Percentiles rank a stretch among this genome's conserved stretches.
These are phyloP conservation scores for Drusus annulatus DNA, from an alignment of 1,140 invertebrate genomes.

Conservation along the genomic window DNA sequence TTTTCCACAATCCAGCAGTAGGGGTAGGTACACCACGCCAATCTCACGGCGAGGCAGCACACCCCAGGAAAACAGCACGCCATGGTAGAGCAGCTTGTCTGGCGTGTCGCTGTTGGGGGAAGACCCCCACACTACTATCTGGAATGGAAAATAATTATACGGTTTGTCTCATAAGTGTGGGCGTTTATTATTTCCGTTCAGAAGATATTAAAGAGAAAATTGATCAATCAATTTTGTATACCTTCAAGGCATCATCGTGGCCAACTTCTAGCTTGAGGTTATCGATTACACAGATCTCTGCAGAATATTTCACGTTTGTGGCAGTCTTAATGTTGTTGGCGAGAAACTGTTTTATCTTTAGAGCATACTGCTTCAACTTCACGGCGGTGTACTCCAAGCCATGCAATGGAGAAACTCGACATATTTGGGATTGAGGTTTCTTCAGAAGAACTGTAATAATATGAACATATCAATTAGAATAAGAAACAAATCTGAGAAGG, in stretches of 20 bases:
- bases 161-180: too few relatives aligned
- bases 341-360: slow-evolving; percentile 65
- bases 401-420: slow-evolving; percentile 65
- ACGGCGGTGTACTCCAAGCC: slow-evolving; percentile 64
- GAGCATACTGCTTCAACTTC: slow-evolving; percentile 68
- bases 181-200: too few relatives aligned
- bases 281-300: slow-evolving; percentile 62
- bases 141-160: slow-evolving; percentile 34
- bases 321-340: slow-evolving; percentile 60
- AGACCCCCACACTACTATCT: slow-evolving; percentile 64
- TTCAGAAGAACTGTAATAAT: slow-evolving; percentile 66
- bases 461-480: too few relatives aligned
- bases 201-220: too few relatives aligned
- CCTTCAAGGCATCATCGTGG: slow-evolving; percentile 62
- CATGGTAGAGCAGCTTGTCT: slow-evolving; percentile 62
- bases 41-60: slow-evolving; percentile 51
- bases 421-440: slow-evolving; percentile 64
- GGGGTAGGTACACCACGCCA: slow-evolving; percentile 64
- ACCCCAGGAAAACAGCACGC: slow-evolving; percentile 67
- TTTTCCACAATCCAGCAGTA: slow-evolving; percentile 66
- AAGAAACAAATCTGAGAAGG: too few relatives aligned
- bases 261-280: slow-evolving; percentile 65
- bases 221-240: slow-evolving; percentile 15
- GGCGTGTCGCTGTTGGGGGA: slow-evolving; percentile 58
- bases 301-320: slow-evolving; percentile 61